phyloP scores from a whole-genome alignment of 2,888 invertebrate species.

The Torymus aiolomorphi region DNA sequence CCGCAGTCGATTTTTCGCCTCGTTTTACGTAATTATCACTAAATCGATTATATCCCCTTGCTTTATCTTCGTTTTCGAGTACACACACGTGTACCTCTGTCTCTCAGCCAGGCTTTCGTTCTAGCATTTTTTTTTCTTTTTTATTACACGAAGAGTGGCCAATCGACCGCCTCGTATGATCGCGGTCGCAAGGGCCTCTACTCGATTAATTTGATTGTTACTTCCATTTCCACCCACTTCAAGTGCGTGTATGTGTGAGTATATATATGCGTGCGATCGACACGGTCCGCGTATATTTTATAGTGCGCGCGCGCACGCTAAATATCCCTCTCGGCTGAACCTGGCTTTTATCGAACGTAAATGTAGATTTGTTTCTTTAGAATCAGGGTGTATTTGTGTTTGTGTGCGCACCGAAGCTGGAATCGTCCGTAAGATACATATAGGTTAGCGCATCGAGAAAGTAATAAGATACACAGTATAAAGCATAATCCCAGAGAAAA shows the following conservation, averaged over 20 bases:
- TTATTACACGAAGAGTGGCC: neutral
- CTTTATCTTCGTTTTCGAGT: neutral
- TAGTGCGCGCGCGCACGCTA: constrained; percentile 23
- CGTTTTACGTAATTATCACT: constrained; percentile 34
- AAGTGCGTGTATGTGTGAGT: constrained; percentile 13
- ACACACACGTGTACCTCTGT: too few relatives aligned
- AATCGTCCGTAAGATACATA: neutral
- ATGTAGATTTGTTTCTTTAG: constrained; percentile 11
- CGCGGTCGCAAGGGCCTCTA: neutral
- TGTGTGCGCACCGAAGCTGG: constrained; percentile 11
- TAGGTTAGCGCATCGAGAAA: too few relatives aligned
- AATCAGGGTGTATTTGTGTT: neutral
- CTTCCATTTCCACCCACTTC: constrained; percentile 10
- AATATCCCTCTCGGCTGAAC: constrained; percentile 27
- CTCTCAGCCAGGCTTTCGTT: neutral
- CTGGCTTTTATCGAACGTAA: constrained; percentile 51
- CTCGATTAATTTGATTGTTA: constrained; percentile 44
- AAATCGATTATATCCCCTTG: constrained; percentile 26
- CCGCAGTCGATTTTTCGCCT: too few relatives aligned
- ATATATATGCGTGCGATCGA: constrained; percentile 32
- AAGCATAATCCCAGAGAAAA: neutral
- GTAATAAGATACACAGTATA: too few relatives aligned
- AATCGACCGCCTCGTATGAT: neutral
- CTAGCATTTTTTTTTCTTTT: neutral
- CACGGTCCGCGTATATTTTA: constrained; percentile 25